Percentiles rank a stretch among this genome's conserved stretches.
Conservation (phyloP, 30 jellyfish, hydroid and myxozoan genomes). For the Catostylus mosaicus region DNA sequence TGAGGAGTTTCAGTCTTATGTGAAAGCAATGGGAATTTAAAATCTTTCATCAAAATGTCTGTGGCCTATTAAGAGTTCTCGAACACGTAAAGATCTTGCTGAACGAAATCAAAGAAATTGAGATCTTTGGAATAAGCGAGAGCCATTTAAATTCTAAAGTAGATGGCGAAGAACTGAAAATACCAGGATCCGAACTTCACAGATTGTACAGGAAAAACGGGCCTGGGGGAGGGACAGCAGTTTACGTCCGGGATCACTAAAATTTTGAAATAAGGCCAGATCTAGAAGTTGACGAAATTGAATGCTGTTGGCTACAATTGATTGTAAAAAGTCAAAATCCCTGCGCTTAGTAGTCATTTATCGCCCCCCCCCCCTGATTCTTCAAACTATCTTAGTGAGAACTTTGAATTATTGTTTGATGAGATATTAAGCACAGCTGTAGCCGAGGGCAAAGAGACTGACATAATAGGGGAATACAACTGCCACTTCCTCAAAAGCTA, state of each 20-base stretch:
- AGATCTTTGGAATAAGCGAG: constrained; percentile 53
- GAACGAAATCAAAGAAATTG: constrained; percentile 28
- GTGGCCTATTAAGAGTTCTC: constrained; percentile 57
- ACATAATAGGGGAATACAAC: constrained; percentile 9
- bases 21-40: constrained; percentile 52
- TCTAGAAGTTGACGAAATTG: constrained; percentile 51
- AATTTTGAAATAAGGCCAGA: constrained; percentile 43
- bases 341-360: constrained; percentile 9
- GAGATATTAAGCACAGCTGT: too few species aligned
- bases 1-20: constrained; percentile 55
- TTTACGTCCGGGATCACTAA: constrained; percentile 53
- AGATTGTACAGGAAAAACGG: constrained; percentile 55
- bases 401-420: neutral
- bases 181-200: constrained; percentile 60
- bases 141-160: constrained; percentile 38
- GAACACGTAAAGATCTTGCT: constrained; percentile 44
- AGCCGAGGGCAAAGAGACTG: neutral
- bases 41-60: constrained; percentile 54
- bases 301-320: constrained; percentile 48
- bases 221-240: constrained; percentile 72
- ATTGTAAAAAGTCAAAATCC: constrained; percentile 15
- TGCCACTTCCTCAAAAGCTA: constrained; percentile 10
- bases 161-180: constrained; percentile 44
- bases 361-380: constrained; percentile 57
- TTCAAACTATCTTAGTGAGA: constrained; percentile 21